Conservation (phyloP, 64 coral and sea anemone genomes). For the Pachyseris speciosa region DNA sequence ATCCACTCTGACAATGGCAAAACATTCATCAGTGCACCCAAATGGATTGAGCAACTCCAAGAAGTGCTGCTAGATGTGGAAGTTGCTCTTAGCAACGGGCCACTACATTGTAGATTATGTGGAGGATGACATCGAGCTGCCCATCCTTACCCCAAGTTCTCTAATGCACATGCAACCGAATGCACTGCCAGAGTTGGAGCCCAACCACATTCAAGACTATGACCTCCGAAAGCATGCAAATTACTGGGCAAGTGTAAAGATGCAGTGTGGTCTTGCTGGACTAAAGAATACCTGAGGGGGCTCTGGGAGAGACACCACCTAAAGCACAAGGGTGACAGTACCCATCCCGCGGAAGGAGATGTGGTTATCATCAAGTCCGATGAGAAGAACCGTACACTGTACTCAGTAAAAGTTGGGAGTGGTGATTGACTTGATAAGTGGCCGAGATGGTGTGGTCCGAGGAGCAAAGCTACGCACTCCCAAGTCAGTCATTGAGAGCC, state of each 20-base stretch:
- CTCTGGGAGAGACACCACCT: too few species aligned
- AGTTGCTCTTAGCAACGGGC: constrained; percentile 40
- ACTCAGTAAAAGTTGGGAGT: constrained; percentile 21
- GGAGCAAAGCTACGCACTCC: too few species aligned
- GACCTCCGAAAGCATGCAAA: too few species aligned
- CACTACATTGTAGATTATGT: too few species aligned
- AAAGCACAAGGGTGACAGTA: background rate
- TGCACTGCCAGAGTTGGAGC: too few species aligned
- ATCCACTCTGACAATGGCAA: constrained; percentile 55
- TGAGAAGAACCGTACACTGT: background rate
- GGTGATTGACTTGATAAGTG: background rate
- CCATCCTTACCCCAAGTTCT: too few species aligned
- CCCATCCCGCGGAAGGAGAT: background rate
- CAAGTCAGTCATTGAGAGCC: too few species aligned
- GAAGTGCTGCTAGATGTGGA: constrained; percentile 32
- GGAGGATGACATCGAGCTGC: too few species aligned
- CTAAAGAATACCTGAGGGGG: too few species aligned
- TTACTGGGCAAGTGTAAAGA: too few species aligned
- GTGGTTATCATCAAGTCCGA: background rate
- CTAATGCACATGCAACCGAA: too few species aligned
- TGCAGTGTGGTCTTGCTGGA: too few species aligned
- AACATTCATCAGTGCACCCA: constrained; percentile 31
- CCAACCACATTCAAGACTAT: background rate
- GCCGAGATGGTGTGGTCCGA: constrained; percentile 43
- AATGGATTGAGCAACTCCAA: constrained; percentile 7